Base-by-base conservation (phyloP, 2,113 vertebrate species). In the Corythornis cristatus region DNA sequence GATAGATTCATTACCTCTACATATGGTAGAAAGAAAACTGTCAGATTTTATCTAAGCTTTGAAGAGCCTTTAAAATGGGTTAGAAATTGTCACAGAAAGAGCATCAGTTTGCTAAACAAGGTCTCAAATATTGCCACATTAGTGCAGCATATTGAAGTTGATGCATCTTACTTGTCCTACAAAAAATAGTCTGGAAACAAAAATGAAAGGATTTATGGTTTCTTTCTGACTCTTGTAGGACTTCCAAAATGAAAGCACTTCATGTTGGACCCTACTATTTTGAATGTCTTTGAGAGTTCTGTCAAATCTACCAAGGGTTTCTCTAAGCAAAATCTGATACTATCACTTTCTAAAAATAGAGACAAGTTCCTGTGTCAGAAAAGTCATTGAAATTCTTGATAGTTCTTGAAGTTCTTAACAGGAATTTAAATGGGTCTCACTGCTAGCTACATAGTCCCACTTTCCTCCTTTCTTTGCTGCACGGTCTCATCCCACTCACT, bases 1-100 rank as follows among this genome's bases (percentile, higher is more conserved):
- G 84, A 92, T 87, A 93, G 89, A 87, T 92, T 95, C 91, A 92
- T 91, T 96, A 89, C 84, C 71, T 92, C 87, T 87, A 89, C 86
- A 91, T 95, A 94, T 94, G 89, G 84, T 89, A 74, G 78, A 56
- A 89, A 85, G 84, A 92, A 93, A 90, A 71, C 81, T 96, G 94
- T 79, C 93, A 94, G 62, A 73, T 94, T 95, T 89, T 92, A 93
- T 94, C 92, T 90, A 89, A 91, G 51, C 78, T 89, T 89, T 93
- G 84, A 91, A 82, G 33, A 89, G 46, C 56, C 71, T 82, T 86
- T 84, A 85, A 79, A 94, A 73, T 53, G 71, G 87, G 81, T 84
- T 76, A 76, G 83, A 94, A 88, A 58, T 92, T 6, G 4, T 93
- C 4, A 4, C 58, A 96, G 83, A 95, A 91, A 90, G 76, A 88